Base-by-base conservation (phyloP, 2,888 invertebrate species). In the Trissonchulus latispiculum region DNA sequence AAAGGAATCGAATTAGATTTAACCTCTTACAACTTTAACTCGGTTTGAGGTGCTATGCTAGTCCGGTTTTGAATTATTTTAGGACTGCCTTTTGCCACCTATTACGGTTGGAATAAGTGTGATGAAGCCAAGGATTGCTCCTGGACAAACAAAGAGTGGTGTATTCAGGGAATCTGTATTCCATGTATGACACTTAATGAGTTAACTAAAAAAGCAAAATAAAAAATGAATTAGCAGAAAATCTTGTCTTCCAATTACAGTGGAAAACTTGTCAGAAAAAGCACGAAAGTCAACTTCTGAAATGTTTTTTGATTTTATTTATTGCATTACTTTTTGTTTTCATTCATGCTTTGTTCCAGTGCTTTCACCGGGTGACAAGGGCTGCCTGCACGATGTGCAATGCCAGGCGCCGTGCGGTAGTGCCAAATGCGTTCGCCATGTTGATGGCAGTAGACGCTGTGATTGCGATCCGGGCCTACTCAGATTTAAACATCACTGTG, bases 31-130 rank as follows among this genome's bases (percentile, higher is more conserved):
- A n/a, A n/a, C n/a, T n/a, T n/a, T n/a, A n/a, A n/a, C n/a, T n/a
- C n/a, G n/a, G n/a, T n/a, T n/a, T n/a, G n/a, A n/a, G n/a, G n/a
- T n/a, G n/a, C n/a, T n/a, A n/a, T n/a, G n/a, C n/a, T n/a, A n/a
- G n/a, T n/a, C n/a, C n/a, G n/a, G n/a, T n/a, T n/a, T n/a, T n/a
- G n/a, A n/a, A n/a, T n/a, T n/a, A n/a, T n/a, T n/a, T n/a, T n/a
- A 68, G 69, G 69, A 3, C n/a, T 68, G 2, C 69, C 69, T 3
- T 33, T 36, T 15, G 69, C 69, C 33, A 68, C 69, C 33, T 68
- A 68, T n/a, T 68, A 68, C 69, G 69, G 69, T n/a, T 68, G 69
- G 69, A 33, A 68, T n/a, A 68, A 33, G 35, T 68, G 69, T 36
- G 23, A 23, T 3, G 31, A 32, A 15, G 2, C 69, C 28, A 68